Percentiles rank a stretch among this genome's conserved stretches.
These are phyloP conservation scores for Caenorhabditis plicata DNA, from an alignment of 2,888 invertebrate species.

Conservation along the genomic window DNA sequence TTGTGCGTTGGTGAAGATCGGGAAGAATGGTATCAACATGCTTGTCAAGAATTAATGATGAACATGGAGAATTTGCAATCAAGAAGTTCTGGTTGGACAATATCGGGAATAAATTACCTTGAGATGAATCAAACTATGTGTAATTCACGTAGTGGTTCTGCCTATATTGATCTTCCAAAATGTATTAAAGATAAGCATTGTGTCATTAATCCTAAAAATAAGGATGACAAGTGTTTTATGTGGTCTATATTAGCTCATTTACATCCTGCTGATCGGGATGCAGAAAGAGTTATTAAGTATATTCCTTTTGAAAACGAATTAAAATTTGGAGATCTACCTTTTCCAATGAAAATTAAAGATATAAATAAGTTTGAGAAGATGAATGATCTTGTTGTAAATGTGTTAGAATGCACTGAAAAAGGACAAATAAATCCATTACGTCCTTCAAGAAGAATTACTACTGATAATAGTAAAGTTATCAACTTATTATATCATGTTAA, in stretches of 20 bases:
- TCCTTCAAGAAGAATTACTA: slow-evolving; percentile 15
- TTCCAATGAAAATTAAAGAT: slow-evolving; percentile 32
- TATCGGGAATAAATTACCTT: slow-evolving; percentile 11
- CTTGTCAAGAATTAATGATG: slow-evolving; percentile 13
- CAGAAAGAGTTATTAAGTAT: slow-evolving; percentile 30
- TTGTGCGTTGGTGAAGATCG: slow-evolving; percentile 17
- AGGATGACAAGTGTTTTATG: slow-evolving; percentile 34
- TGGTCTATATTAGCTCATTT: slow-evolving; percentile 34
- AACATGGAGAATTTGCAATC: slow-evolving; percentile 21
- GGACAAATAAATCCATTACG: slow-evolving; percentile 9
- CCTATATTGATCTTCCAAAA: slow-evolving; percentile 19
- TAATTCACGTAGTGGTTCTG: slow-evolving; percentile 11
- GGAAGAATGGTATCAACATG: slow-evolving; percentile 14
- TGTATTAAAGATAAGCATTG: slow-evolving; percentile 26
- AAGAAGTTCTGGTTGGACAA: slow-evolving; percentile 21
- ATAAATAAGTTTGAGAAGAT: slow-evolving; percentile 38
- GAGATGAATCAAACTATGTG: slow-evolving; percentile 19
- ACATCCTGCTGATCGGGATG: slow-evolving; percentile 22
- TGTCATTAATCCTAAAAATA: slow-evolving; percentile 29
- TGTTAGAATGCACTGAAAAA: slow-evolving; percentile 24
- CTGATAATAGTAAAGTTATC: slow-evolving; percentile 18
- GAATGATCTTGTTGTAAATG: slow-evolving; percentile 36
- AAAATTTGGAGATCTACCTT: slow-evolving; percentile 29
- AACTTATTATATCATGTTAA: slow-evolving; percentile 32
- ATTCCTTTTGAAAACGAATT: slow-evolving; percentile 21